phyloP scores from a whole-genome alignment of 2,888 invertebrate genomes.

The Tanytarsus gracilentus region DNA sequence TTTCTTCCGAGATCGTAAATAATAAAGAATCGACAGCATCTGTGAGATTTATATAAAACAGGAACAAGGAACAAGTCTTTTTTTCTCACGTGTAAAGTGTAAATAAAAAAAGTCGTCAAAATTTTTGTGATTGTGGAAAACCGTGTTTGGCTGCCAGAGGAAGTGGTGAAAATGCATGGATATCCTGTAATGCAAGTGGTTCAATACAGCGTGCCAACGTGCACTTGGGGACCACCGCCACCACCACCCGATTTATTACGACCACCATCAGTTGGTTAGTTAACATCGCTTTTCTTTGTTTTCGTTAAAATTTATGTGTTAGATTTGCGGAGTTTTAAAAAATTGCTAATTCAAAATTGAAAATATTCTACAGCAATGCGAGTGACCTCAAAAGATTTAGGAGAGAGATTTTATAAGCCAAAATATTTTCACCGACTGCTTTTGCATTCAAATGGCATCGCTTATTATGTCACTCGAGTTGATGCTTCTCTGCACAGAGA shows the following conservation, averaged over 20 bases:
- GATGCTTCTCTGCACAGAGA: too few relatives aligned
- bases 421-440: too few relatives aligned
- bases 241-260: constrained; percentile 36
- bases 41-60: not conserved
- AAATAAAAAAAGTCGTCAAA: constrained; percentile 25
- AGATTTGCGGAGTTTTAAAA: too few relatives aligned
- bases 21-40: too few relatives aligned
- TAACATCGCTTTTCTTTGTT: not conserved
- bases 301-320: too few relatives aligned
- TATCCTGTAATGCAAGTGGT: constrained; percentile 58
- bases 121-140: constrained; percentile 28
- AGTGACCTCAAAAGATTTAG: too few relatives aligned
- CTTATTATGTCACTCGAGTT: too few relatives aligned
- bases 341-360: too few relatives aligned
- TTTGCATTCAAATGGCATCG: too few relatives aligned
- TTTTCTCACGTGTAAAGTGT: not conserved
- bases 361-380: too few relatives aligned
- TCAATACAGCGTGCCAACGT: constrained; percentile 50
- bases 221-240: constrained; percentile 40
- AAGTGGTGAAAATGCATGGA: constrained; percentile 46
- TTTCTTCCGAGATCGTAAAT: too few relatives aligned
- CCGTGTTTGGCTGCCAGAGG: constrained; percentile 25
- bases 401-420: too few relatives aligned
- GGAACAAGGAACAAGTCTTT: not conserved
- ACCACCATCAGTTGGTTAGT: constrained; percentile 34